Evolutionary conservation across 2,888 invertebrate genomes (phyloP).

Genomic region (Metalampra italica): DNA sequence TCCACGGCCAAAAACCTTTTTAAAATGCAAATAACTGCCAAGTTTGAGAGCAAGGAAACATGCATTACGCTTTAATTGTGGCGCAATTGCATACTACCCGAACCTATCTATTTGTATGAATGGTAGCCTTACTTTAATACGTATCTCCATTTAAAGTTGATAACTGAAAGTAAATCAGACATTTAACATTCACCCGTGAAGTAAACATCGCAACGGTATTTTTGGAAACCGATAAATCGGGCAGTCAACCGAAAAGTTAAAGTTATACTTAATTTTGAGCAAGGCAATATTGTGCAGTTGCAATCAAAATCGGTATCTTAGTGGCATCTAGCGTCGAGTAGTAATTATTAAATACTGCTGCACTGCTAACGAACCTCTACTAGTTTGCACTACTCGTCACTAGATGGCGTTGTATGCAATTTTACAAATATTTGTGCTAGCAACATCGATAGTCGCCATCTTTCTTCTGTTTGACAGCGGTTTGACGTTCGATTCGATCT

Average conservation of each 20-base stretch:
- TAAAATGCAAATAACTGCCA: too few relatives aligned
- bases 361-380: not conserved
- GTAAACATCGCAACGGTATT: conserved; percentile 39
- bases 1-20: too few relatives aligned
- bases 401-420: conserved; percentile 17
- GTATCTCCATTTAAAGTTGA: not conserved
- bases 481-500: not conserved
- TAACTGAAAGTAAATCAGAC: conserved; percentile 19
- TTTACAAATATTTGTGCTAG: not conserved
- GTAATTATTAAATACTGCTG: conserved; percentile 7
- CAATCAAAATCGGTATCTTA: conserved; percentile 13
- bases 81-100: too few relatives aligned
- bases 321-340: conserved; percentile 38
- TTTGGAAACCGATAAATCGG: conserved; percentile 45
- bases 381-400: not conserved
- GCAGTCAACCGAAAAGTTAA: conserved; percentile 43
- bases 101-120: not conserved
- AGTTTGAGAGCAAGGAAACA: too few relatives aligned
- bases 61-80: too few relatives aligned
- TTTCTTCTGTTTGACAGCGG: not conserved
- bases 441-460: too few relatives aligned
- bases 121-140: too few relatives aligned
- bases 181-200: conserved; percentile 27
- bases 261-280: conserved; percentile 16
- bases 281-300: not conserved